Conservation (phyloP, 2,113 vertebrate species). For the Eulacestoma nigropectus region DNA sequence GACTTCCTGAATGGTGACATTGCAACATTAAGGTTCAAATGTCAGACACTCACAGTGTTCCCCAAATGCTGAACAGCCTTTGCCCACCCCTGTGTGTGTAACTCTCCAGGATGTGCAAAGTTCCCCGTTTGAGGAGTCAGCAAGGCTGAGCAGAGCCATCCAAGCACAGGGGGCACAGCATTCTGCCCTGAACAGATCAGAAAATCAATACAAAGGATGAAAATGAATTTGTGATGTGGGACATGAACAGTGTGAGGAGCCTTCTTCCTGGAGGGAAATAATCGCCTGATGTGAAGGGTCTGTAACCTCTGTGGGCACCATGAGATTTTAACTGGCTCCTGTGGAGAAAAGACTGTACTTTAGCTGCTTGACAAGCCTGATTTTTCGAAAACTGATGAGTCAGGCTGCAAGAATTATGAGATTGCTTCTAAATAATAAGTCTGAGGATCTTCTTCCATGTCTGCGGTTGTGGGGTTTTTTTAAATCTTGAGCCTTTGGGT, state of each 20-base stretch:
- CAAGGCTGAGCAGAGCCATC: not conserved
- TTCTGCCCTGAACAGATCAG: not conserved
- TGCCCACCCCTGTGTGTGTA: too few species aligned
- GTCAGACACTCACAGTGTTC: not conserved
- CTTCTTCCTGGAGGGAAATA: not conserved
- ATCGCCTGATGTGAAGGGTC: accelerated
- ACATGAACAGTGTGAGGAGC: not conserved
- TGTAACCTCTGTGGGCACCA: not conserved
- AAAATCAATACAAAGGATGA: not conserved
- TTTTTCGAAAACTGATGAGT: not conserved
- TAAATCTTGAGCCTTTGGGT: not conserved
- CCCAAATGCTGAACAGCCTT: not conserved
- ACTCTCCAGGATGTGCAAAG: not conserved
- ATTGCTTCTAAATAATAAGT: not conserved
- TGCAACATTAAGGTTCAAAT: not conserved
- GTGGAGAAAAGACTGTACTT: not conserved
- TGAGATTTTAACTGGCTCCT: not conserved
- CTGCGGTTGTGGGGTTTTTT: not conserved
- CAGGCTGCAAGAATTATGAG: not conserved
- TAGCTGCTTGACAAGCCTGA: not conserved
- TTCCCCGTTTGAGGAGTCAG: not conserved
- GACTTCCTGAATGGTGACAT: not conserved
- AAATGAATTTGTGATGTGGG: not conserved
- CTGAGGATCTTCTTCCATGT: not conserved
- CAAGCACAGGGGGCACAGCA: not conserved